Base-by-base conservation (phyloP, 2,888 invertebrate species). In the Pammene fasciana region DNA sequence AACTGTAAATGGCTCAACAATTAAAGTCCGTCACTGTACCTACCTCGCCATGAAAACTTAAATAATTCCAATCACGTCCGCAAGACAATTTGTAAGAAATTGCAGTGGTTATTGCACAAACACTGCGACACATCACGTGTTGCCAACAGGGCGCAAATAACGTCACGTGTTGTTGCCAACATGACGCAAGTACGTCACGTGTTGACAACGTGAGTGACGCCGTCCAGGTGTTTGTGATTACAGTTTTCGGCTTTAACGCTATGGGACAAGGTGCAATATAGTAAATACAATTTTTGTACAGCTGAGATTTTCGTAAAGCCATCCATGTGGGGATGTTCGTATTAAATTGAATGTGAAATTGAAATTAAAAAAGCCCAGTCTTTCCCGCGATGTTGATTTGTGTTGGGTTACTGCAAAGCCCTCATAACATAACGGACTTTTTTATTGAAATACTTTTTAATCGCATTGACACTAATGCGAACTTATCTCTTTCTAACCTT, bases 11-110 rank as follows among this genome's bases (percentile, higher is more conserved):
- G n/a, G n/a, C n/a, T n/a, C n/a, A n/a, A n/a, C n/a, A n/a, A n/a
- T n/a, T n/a, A n/a, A n/a, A n/a, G n/a, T n/a, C n/a, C n/a, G n/a
- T n/a, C n/a, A n/a, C n/a, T n/a, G n/a, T 26, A 26, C 26, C 26
- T 26, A 26, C 26, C 26, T 26, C 26, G 26, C 26, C 26, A 26
- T 26, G 26, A 26, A 26, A 3, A 26, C 26, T 26, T 26, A 26
- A 26, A 43, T 13, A 16, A 48, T 48, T 48, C 45, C 9, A 16
- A 48, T 10, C 48, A 48, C 48, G 48, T 14, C 16, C 10, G 48
- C 18, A 50, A 18, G 9, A 50, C 18, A 50, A 50, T 50, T 48
- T 50, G 10, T 14, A 43, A 50, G 50, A 50, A 50, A 50, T n/a
- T 50, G 18, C 18, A 18, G 18, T n/a, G 11, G 50, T 18, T 48